Evolutionary conservation across 2,797 vertebrate genomes (phyloP).

Genomic region (Coregonus ussuriensis): DNA sequence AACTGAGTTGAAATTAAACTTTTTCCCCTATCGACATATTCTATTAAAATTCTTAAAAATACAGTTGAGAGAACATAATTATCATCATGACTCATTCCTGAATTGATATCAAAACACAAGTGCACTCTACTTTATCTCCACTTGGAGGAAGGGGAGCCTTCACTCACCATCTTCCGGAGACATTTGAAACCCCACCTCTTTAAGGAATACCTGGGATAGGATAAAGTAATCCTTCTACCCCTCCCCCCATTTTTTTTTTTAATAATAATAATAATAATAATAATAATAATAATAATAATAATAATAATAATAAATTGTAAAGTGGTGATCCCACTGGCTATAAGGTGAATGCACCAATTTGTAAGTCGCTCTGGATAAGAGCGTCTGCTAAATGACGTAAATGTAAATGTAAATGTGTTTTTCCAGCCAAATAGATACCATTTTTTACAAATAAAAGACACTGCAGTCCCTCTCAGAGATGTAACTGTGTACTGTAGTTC

Average conservation of each 20-base stretch:
- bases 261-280: too few relatives aligned
- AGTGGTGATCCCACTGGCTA: too few relatives aligned
- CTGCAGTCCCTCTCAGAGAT: conserved; percentile 2
- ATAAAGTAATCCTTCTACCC: too few relatives aligned
- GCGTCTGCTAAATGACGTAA: too few relatives aligned
- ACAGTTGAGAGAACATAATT: not conserved
- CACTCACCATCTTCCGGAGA: too few relatives aligned
- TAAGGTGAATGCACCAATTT: too few relatives aligned
- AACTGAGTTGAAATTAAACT: not conserved
- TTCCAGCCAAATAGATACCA: conserved; percentile 25
- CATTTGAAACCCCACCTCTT: too few relatives aligned
- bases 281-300: too few relatives aligned
- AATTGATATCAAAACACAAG: not conserved
- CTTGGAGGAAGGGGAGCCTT: not conserved
- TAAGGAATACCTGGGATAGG: too few relatives aligned
- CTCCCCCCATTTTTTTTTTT: too few relatives aligned
- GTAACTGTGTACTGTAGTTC: conserved; percentile 14
- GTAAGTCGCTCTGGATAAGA: too few relatives aligned
- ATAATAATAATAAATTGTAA: too few relatives aligned
- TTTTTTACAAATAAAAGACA: conserved; percentile 9
- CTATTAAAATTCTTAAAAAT: not conserved
- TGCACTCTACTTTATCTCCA: conserved; percentile 10
- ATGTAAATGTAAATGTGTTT: not conserved
- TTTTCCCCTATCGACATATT: not conserved
- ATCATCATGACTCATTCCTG: not conserved